Conservation (phyloP, 2,888 invertebrate genomes). For the Pyrrhia umbra region DNA sequence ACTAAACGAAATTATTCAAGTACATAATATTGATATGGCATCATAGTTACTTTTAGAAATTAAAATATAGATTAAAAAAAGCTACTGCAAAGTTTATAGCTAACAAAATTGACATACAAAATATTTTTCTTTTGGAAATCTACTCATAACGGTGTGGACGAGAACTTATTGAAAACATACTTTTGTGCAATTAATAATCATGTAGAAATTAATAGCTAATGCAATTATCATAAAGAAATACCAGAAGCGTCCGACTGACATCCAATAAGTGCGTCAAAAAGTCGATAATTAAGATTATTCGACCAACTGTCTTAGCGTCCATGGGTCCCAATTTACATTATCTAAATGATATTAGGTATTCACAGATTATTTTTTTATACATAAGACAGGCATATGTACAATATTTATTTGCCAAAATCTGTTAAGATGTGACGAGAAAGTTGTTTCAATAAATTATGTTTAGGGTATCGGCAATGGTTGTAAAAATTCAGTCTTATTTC, state of each 20-base stretch:
- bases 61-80: too few species aligned
- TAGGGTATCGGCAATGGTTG: slow-evolving; percentile 20
- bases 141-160: too few species aligned
- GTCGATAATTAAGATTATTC: slow-evolving; percentile 4
- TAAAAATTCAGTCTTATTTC: slow-evolving; percentile 52
- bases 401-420: slow-evolving; percentile 33
- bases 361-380: slow-evolving; percentile 64
- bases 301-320: slow-evolving; percentile 29
- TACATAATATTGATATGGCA: neutral
- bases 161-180: too few species aligned
- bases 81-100: too few species aligned
- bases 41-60: too few species aligned
- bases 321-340: slow-evolving; percentile 41
- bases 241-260: neutral
- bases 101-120: too few species aligned
- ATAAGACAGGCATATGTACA: slow-evolving; percentile 60
- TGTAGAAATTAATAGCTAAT: neutral
- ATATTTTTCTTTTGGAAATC: too few species aligned
- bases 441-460: slow-evolving; percentile 3
- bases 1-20: neutral
- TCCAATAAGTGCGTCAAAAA: neutral
- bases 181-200: too few species aligned
- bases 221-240: neutral
- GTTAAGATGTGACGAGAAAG: slow-evolving; percentile 58
- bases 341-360: slow-evolving; percentile 71